Evolutionary conservation across 2,888 invertebrate species (phyloP).

Genomic region (Metopia argyrocephala): DNA sequence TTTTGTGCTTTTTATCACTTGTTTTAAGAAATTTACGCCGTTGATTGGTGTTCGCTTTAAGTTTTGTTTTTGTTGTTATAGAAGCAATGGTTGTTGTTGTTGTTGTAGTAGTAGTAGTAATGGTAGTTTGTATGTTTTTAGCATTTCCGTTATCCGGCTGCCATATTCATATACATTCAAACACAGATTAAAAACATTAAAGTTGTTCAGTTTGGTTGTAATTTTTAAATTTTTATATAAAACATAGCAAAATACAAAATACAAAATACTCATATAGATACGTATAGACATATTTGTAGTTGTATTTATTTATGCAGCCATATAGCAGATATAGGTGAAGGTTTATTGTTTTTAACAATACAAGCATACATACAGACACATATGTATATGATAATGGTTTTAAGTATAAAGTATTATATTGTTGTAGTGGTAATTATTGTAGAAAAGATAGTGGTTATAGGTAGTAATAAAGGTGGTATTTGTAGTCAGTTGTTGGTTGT

Average conservation of each 20-base stretch:
- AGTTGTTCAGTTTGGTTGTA: neutral
- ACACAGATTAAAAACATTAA: constrained; percentile 32
- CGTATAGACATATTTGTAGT: neutral
- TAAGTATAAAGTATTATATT: constrained; percentile 7
- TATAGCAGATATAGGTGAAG: constrained; percentile 48
- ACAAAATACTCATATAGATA: neutral
- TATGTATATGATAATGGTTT: neutral
- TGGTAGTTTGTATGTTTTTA: constrained; percentile 66
- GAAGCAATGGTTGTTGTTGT: constrained; percentile 18
- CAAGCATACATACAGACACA: neutral
- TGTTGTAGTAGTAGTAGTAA: constrained; percentile 40
- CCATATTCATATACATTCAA: constrained; percentile 53
- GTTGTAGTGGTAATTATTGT: constrained; percentile 18
- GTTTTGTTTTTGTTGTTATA: constrained; percentile 47
- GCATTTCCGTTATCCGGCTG: constrained; percentile 71
- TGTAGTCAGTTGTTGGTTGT: constrained; percentile 8
- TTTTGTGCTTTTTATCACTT: constrained; percentile 66
- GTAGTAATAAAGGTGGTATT: constrained; percentile 22
- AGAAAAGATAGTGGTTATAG: constrained; percentile 32
- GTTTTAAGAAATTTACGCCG: constrained; percentile 65
- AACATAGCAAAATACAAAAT: neutral
- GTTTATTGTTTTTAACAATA: constrained; percentile 51
- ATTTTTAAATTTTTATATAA: neutral
- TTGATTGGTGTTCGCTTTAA: constrained; percentile 58
- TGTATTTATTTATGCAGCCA: constrained; percentile 13